phyloP scores from a whole-genome alignment of 2,888 invertebrate genomes.

The Himalopsyche anomala region DNA sequence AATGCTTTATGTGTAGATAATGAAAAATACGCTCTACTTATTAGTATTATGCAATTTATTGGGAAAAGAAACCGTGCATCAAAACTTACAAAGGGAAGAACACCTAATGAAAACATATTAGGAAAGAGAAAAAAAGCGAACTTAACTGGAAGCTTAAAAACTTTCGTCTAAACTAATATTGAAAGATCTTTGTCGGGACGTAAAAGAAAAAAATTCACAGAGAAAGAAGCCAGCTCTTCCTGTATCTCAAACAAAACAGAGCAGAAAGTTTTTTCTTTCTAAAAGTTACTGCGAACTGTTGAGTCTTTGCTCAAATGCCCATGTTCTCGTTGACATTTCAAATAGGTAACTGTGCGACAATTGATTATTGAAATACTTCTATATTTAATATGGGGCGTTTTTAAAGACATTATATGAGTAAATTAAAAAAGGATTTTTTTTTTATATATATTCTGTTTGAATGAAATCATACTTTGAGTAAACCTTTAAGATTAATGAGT shows the following conservation, averaged over 20 bases:
- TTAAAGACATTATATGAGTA: no score
- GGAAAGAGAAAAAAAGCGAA: slow-evolving; percentile 7
- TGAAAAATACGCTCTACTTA: no score
- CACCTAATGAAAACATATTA: not conserved
- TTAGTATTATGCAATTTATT: not conserved
- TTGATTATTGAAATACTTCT: not conserved
- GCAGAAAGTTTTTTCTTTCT: slow-evolving; percentile 57
- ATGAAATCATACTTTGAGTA: no score
- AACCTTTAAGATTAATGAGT: no score
- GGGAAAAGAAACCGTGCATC: not conserved
- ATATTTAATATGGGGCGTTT: not conserved
- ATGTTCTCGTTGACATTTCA: not conserved
- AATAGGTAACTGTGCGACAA: not conserved
- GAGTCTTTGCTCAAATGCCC: slow-evolving; percentile 53
- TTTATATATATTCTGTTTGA: no score
- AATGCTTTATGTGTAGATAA: no score
- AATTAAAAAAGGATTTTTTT: no score
- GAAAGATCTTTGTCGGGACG: slow-evolving; percentile 61
- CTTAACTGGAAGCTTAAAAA: slow-evolving; percentile 49
- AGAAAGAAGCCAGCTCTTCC: slow-evolving; percentile 46
- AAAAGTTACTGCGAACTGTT: slow-evolving; percentile 58
- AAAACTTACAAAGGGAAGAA: not conserved
- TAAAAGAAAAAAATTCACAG: slow-evolving; percentile 55
- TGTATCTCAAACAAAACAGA: slow-evolving; percentile 54
- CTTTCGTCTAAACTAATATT: slow-evolving; percentile 63